Percentiles rank a stretch among this genome's conserved stretches.
phyloP scores from a whole-genome alignment of 2,888 invertebrate genomes.

The Rhyacophila evoluta region DNA sequence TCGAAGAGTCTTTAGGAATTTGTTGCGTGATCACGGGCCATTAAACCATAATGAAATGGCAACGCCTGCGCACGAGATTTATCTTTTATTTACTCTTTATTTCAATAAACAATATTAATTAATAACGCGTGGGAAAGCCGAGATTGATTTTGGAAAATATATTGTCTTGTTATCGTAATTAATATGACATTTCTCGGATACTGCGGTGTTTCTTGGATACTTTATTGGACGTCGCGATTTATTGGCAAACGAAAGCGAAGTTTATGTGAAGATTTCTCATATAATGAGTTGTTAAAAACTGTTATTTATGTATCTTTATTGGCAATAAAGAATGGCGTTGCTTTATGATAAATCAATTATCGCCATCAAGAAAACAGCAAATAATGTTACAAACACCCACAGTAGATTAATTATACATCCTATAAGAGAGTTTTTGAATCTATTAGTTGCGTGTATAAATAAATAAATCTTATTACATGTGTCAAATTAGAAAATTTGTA shows the following conservation, averaged over 20 bases:
- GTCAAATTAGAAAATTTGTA: too few relatives aligned
- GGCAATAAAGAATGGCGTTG: too few relatives aligned
- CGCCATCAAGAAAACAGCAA: too few relatives aligned
- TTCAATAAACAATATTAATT: slow-evolving; percentile 24
- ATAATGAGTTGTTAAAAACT: too few relatives aligned
- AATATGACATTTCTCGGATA: not conserved
- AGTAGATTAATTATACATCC: too few relatives aligned
- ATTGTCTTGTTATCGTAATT: not conserved
- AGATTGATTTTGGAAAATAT: slow-evolving; percentile 26
- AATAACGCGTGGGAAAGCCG: slow-evolving; percentile 33
- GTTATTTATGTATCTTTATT: too few relatives aligned
- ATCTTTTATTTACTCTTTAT: slow-evolving; percentile 24
- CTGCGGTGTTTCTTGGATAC: not conserved
- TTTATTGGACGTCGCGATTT: not conserved
- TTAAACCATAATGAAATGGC: not conserved
- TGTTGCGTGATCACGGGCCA: not conserved
- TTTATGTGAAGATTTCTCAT: not conserved
- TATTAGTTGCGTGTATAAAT: too few relatives aligned
- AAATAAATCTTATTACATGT: too few relatives aligned
- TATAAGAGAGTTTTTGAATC: too few relatives aligned
- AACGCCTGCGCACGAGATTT: slow-evolving; percentile 7
- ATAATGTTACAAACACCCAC: too few relatives aligned
- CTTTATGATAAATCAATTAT: too few relatives aligned
- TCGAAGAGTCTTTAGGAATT: not conserved
- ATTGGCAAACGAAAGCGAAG: not conserved